These are phyloP conservation scores for Oostethus manadensis DNA, from an alignment of 2,113 vertebrate species.

Conservation along the genomic window DNA sequence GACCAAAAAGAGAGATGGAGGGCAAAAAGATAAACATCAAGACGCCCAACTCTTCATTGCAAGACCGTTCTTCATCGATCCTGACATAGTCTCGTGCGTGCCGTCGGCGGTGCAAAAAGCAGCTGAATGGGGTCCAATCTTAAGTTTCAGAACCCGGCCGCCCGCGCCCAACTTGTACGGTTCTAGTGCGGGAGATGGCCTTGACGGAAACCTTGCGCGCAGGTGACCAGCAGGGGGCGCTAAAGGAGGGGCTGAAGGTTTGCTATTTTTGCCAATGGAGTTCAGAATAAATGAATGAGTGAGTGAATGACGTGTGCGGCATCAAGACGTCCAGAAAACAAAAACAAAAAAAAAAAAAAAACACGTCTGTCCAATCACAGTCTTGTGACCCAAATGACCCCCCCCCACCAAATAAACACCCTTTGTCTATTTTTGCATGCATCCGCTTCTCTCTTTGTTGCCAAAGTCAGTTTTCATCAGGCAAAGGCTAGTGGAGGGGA, in stretches of 20 bases:
- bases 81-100: too few species aligned
- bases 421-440: background rate
- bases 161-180: background rate
- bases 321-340: too few species aligned
- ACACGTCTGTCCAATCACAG: too few species aligned
- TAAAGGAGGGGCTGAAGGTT: background rate
- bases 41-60: too few species aligned
- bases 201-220: slow-evolving; percentile 18
- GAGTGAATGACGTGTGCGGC: background rate
- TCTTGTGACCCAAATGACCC: background rate
- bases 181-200: slow-evolving; percentile 4
- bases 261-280: background rate
- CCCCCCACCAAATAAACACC: background rate
- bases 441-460: background rate
- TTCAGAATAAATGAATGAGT: background rate
- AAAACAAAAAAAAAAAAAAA: background rate
- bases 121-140: too few species aligned
- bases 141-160: background rate
- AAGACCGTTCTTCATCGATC: too few species aligned
- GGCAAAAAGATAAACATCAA: too few species aligned
- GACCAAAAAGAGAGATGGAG: too few species aligned
- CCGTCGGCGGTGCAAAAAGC: too few species aligned
- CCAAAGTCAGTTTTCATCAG: slow-evolving; percentile 16
- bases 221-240: slow-evolving; percentile 2
- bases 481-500: slow-evolving; percentile 58